Conservation (phyloP, 2,113 vertebrate genomes). For the Emydura subglobosa region DNA sequence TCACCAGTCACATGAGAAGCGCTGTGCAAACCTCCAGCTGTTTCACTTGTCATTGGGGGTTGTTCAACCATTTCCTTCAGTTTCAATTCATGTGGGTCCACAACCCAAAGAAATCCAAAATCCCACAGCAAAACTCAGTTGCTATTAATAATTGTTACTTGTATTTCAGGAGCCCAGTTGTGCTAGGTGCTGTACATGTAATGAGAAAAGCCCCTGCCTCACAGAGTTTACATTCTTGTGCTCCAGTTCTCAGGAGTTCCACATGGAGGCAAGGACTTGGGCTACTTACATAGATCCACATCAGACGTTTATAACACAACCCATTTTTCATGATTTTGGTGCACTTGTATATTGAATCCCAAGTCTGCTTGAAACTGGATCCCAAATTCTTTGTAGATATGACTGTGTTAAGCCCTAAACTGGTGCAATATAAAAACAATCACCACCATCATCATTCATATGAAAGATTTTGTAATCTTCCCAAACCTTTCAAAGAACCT, state of each 20-base stretch:
- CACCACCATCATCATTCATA: not conserved
- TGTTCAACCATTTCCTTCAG: not conserved
- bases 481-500: not conserved
- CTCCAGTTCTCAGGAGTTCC: not conserved
- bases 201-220: not conserved
- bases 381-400: not conserved
- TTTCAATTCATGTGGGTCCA: not conserved
- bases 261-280: not conserved
- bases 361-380: not conserved
- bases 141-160: conserved; percentile 16
- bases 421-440: not conserved
- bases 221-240: not conserved
- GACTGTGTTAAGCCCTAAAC: not conserved
- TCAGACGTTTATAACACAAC: not conserved
- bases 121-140: not conserved
- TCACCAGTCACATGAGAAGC: not conserved
- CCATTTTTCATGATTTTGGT: not conserved
- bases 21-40: not conserved
- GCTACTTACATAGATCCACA: not conserved
- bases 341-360: not conserved
- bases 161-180: conserved; percentile 4
- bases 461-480: not conserved
- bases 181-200: not conserved
- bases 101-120: not conserved
- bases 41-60: not conserved